A percentile compares a stretch with the other conserved stretches of the same genome.
Conservation (phyloP, 1,140 invertebrate genomes). For the Drosophila quadrilineata region DNA sequence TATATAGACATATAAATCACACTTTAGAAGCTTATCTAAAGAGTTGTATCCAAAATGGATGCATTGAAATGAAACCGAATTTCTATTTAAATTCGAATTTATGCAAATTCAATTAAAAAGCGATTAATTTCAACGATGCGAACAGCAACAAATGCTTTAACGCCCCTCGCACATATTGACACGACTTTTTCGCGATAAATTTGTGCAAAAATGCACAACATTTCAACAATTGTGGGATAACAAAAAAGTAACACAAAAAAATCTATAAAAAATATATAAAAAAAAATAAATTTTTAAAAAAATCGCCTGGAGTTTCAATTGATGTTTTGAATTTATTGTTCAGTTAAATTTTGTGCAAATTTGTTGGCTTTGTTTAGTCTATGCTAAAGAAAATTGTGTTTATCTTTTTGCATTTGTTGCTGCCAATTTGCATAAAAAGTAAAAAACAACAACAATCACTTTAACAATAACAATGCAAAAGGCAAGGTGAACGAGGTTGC, state of each 20-base stretch:
- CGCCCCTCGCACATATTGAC: constrained; percentile 56
- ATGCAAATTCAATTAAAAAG: constrained; percentile 70
- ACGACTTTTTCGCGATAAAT: constrained; percentile 70
- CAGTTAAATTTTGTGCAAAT: constrained; percentile 60
- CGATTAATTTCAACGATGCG: constrained; percentile 42
- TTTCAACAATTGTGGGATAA: background rate
- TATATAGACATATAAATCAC: no score
- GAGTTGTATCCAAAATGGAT: constrained; percentile 49
- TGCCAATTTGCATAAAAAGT: constrained; percentile 65
- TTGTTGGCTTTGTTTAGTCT: constrained; percentile 37
- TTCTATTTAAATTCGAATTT: constrained; percentile 59
- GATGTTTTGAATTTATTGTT: constrained; percentile 65
- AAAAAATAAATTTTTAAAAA: constrained; percentile 23
- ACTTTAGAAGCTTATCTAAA: background rate
- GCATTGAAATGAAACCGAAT: constrained; percentile 34
- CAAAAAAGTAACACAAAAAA: no score
- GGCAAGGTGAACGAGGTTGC: constrained; percentile 65
- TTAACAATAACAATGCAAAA: constrained; percentile 29
- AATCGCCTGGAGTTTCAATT: constrained; percentile 32
- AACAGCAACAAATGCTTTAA: constrained; percentile 30
- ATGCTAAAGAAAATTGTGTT: constrained; percentile 50
- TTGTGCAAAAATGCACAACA: constrained; percentile 25
- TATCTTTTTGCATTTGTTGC: constrained; percentile 56
- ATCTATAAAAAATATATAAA: background rate
- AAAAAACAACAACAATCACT: constrained; percentile 11